Evolutionary conservation across 1,140 invertebrate species (phyloP).

Genomic region (Bradysia coprophila): DNA sequence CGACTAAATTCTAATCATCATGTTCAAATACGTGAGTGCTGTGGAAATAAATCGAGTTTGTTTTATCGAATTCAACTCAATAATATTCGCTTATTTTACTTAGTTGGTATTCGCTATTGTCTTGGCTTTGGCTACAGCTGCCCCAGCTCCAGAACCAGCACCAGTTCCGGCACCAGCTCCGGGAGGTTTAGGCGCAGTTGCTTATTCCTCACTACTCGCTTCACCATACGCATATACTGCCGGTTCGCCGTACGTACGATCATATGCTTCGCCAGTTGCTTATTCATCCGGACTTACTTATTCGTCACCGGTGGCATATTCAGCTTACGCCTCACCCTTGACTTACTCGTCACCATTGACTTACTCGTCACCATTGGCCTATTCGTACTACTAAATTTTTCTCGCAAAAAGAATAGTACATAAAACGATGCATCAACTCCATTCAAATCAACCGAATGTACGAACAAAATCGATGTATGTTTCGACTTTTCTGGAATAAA

Average conservation of each 20-base stretch:
- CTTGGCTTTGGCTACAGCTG: conserved; percentile 29
- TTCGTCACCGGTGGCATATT: neutral
- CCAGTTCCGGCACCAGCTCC: conserved; percentile 14
- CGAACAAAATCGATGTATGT: too few relatives aligned
- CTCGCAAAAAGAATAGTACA: too few relatives aligned
- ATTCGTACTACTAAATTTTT: too few relatives aligned
- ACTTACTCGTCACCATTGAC: too few relatives aligned
- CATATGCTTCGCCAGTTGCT: neutral
- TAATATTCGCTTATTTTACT: conserved; percentile 9
- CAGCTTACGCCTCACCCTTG: too few relatives aligned
- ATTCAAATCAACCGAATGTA: too few relatives aligned
- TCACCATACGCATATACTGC: conserved; percentile 8
- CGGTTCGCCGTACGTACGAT: neutral
- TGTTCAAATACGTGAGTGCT: conserved; percentile 14
- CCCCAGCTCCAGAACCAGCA: conserved; percentile 23
- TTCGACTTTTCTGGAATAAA: too few relatives aligned
- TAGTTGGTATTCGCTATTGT: conserved; percentile 28
- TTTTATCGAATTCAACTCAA: neutral
- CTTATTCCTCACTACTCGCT: conserved; percentile 5
- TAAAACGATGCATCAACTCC: too few relatives aligned
- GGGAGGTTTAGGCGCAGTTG: conserved; percentile 4
- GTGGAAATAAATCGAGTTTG: neutral
- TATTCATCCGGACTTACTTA: neutral
- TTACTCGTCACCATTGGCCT: too few relatives aligned
- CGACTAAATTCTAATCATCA: conserved; percentile 6